Percentiles rank a stretch among this genome's conserved stretches.
phyloP scores from a whole-genome alignment of 2,797 vertebrate genomes.

The Periophthalmus magnuspinnatus region DNA sequence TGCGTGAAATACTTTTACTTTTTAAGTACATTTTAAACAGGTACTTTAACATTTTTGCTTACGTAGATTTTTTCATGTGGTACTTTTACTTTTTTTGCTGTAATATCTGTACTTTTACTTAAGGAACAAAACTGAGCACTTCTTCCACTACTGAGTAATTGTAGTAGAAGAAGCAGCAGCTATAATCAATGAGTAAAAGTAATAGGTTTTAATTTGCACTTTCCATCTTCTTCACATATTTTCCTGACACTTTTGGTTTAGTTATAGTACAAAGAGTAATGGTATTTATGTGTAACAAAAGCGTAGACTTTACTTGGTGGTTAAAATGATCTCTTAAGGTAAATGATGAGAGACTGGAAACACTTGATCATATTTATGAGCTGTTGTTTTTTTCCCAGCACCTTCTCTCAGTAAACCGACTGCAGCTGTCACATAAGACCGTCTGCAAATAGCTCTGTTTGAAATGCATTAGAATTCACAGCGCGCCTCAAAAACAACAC shows the following conservation, averaged over 20 bases:
- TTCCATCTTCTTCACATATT: neutral
- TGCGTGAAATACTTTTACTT: no score
- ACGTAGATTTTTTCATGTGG: no score
- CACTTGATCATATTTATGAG: slow-evolving; percentile 23
- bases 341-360: slow-evolving; percentile 3
- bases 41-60: no score
- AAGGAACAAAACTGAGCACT: no score
- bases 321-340: slow-evolving; percentile 6
- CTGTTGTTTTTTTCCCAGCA: slow-evolving; percentile 11
- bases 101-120: no score
- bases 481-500: neutral
- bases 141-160: no score
- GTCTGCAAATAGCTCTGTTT: slow-evolving; percentile 8
- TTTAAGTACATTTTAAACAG: no score
- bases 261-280: neutral
- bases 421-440: slow-evolving; percentile 16
- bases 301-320: neutral
- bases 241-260: neutral
- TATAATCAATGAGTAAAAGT: no score
- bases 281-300: neutral
- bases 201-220: no score
- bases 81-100: no score
- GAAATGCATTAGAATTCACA: slow-evolving; percentile 11
- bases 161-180: no score
- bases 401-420: slow-evolving; percentile 14